phyloP scores from a whole-genome alignment of 2,888 invertebrate species.

The Lepidocyrtoides sp. region DNA sequence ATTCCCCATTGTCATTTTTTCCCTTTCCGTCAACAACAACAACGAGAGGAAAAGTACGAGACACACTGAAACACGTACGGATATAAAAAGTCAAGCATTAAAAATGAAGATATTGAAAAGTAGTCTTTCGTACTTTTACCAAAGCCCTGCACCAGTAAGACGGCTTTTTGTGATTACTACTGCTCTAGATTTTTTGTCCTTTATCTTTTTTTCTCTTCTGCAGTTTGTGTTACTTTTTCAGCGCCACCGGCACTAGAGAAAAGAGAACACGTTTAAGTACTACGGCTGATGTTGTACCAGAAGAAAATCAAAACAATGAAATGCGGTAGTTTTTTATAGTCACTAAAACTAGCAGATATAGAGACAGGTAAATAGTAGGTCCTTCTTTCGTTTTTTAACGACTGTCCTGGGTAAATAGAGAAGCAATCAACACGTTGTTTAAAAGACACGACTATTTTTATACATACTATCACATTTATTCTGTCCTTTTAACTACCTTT shows the following conservation, averaged over 20 bases:
- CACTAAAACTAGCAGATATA: too few species aligned
- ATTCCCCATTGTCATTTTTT: conserved; percentile 69
- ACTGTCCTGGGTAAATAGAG: conserved; percentile 68
- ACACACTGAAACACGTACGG: neutral
- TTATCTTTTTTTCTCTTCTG: neutral
- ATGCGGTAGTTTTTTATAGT: neutral
- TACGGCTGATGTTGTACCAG: neutral
- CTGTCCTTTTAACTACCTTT: too few species aligned
- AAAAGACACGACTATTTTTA: conserved; percentile 40
- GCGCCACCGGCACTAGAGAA: neutral
- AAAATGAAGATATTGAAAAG: conserved; percentile 12
- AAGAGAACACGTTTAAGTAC: neutral
- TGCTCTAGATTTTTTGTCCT: too few species aligned
- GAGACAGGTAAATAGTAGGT: neutral
- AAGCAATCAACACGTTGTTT: conserved; percentile 74
- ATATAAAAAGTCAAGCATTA: conserved; percentile 10
- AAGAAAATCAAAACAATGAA: neutral
- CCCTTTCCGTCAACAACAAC: neutral
- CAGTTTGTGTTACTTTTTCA: neutral
- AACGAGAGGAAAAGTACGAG: neutral
- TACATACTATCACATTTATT: neutral
- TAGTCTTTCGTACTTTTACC: neutral
- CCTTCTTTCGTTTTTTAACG: conserved; percentile 50
- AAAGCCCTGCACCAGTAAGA: neutral
- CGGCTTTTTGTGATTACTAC: too few species aligned